Percentiles rank a stretch among this genome's conserved stretches.
These are phyloP conservation scores for Ptychobarbus kaznakovi DNA, from an alignment of 2,797 vertebrate genomes.

Conservation along the genomic window DNA sequence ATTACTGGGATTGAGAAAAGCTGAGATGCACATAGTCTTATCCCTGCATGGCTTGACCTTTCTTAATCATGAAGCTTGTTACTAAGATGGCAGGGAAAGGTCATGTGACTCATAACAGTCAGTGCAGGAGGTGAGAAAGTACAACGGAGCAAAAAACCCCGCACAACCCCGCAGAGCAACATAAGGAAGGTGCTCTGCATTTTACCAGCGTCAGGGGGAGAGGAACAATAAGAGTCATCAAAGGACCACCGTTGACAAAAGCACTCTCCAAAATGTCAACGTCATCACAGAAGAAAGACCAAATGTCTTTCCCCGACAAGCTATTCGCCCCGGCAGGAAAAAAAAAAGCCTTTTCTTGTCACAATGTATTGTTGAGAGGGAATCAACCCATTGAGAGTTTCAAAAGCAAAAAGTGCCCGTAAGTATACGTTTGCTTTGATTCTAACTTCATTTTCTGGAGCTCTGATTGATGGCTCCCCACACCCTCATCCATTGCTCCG, in stretches of 20 bases:
- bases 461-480: slow-evolving; percentile 75
- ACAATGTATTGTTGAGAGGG: slow-evolving; percentile 52
- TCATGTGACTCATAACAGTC: slow-evolving; percentile 40
- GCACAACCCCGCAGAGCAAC: background rate
- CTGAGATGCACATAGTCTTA: background rate
- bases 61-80: slow-evolving; percentile 38
- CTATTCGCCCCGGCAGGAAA: background rate
- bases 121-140: background rate
- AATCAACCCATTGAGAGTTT: slow-evolving; percentile 65
- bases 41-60: slow-evolving; percentile 28
- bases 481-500: slow-evolving; percentile 73
- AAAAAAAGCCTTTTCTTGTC: slow-evolving; percentile 57
- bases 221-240: slow-evolving; percentile 38
- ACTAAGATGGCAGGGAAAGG: slow-evolving; percentile 46
- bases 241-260: slow-evolving; percentile 44
- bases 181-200: slow-evolving; percentile 22
- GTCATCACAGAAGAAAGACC: slow-evolving; percentile 54
- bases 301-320: slow-evolving; percentile 44
- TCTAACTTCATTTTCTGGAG: slow-evolving; percentile 67
- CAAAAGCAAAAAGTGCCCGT: slow-evolving; percentile 59
- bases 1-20: slow-evolving; percentile 9
- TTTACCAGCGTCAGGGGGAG: slow-evolving; percentile 26
- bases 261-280: slow-evolving; percentile 58
- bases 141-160: background rate
- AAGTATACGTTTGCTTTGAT: slow-evolving; percentile 71